Conservation (phyloP, 1,140 invertebrate species). For the Alviniconcha marisindica region DNA sequence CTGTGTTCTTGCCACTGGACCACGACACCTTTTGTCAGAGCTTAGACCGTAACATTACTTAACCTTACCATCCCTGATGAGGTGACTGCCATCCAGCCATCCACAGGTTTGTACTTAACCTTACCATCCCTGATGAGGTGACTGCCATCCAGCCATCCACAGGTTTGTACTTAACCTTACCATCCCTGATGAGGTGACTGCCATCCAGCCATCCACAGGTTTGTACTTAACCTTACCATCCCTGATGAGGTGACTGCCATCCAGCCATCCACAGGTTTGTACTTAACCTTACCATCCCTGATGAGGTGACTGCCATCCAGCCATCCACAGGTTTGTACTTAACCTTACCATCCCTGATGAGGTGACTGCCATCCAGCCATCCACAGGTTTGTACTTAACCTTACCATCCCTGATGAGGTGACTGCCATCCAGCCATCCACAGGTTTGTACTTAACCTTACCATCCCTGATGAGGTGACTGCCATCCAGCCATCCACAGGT, state of each 20-base stretch:
- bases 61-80: no score
- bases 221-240: slow-evolving; percentile 83
- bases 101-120: no score
- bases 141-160: no score
- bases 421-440: slow-evolving; percentile 88
- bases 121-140: no score
- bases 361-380: slow-evolving; percentile 89
- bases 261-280: slow-evolving; percentile 87
- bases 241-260: slow-evolving; percentile 90
- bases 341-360: slow-evolving; percentile 87
- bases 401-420: slow-evolving; percentile 89
- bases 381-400: slow-evolving; percentile 87
- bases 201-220: slow-evolving; percentile 87
- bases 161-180: no score
- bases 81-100: no score
- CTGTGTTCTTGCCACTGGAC: no score
- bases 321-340: slow-evolving; percentile 88
- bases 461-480: slow-evolving; percentile 90
- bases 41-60: no score
- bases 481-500: slow-evolving; percentile 87
- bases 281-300: slow-evolving; percentile 87
- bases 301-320: slow-evolving; percentile 87
- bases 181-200: slow-evolving; percentile 90
- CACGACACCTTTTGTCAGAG: no score
- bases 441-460: slow-evolving; percentile 88